Evolutionary conservation across 1,140 invertebrate species (phyloP).

Genomic region (Lordiphosa clarofinis): DNA sequence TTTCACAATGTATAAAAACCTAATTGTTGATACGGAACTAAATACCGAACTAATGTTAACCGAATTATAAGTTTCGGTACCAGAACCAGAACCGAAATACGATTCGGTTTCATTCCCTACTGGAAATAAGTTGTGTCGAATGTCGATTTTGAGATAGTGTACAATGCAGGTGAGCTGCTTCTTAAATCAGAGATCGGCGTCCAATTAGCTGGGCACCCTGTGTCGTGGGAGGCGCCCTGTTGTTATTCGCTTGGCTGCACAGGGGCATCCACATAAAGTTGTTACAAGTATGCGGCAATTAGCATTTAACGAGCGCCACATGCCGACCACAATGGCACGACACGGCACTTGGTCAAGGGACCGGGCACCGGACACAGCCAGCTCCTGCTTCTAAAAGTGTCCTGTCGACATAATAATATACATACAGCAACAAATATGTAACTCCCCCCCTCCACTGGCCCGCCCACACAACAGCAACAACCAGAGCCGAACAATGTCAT

Average conservation of each 20-base stretch:
- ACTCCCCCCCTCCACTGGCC: background rate
- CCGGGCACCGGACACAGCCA: constrained; percentile 24
- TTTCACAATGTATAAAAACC: too few relatives aligned
- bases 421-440: constrained; percentile 28
- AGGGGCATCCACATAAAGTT: constrained; percentile 50
- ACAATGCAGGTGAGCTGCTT: too few relatives aligned
- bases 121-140: too few relatives aligned
- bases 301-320: constrained; percentile 66
- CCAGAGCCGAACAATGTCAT: constrained; percentile 41
- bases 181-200: constrained; percentile 1
- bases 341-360: constrained; percentile 12
- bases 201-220: constrained; percentile 24
- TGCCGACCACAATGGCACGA: constrained; percentile 48
- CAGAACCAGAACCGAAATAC: too few relatives aligned
- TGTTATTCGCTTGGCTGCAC: constrained; percentile 17
- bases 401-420: constrained; percentile 57
- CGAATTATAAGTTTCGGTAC: too few relatives aligned
- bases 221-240: constrained; percentile 1
- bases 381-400: constrained; percentile 23
- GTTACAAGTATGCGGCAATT: constrained; percentile 63
- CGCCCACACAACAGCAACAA: constrained; percentile 8
- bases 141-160: too few relatives aligned
- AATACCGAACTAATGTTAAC: too few relatives aligned
- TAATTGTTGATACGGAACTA: too few relatives aligned
- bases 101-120: too few relatives aligned